Base-by-base conservation (phyloP, 1,140 invertebrate genomes). In the Drosophila auraria region DNA sequence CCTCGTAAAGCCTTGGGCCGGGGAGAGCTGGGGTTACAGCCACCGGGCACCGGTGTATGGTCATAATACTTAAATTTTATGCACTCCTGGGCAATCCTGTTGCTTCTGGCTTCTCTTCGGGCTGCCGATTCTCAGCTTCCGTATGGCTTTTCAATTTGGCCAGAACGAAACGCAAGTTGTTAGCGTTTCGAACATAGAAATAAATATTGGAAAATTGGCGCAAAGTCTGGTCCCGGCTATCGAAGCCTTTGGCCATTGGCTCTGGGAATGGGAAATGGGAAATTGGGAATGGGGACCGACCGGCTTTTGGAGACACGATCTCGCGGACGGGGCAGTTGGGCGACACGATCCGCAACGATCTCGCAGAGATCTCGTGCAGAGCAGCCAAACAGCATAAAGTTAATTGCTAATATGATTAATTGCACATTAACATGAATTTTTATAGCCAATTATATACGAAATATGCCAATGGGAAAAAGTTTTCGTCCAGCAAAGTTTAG, bases 391-490 rank as follows among this genome's bases (percentile, higher is more conserved):
- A 91, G 83, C 87, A 91, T 91, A 91, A 91, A 91, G 87, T 91
- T 91, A 91, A 91, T 91, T 91, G 87, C 83, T 91, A 91, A 91
- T 91, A 91, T 91, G 87, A 91, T 91, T 91, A 91, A 91, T 91
- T 91, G 87, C 87, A 87, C 80, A 87, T 91, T 91, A 91, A 91
- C 87, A 91, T 91, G 87, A 91, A 87, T 86, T 87, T 91, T 91
- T 91, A 91, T 91, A 64, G 83, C 83, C 83, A 87, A 87, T 87
- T 87, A 87, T 87, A 87, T 80, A 74, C 84, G 81, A 87, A 87
- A 87, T 87, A 87, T 89, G 83, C 83, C 83, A 83, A 83, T 86
- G 82, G 66, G 82, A 87, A 86, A 76, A 61, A 57, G 17, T 51
- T 71, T 73, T 40, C 44, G 42, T 12, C 27, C 27, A 14, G 44